These are phyloP conservation scores for Nomada ruficornis DNA, from an alignment of 2,888 invertebrate species.

Conservation along the genomic window DNA sequence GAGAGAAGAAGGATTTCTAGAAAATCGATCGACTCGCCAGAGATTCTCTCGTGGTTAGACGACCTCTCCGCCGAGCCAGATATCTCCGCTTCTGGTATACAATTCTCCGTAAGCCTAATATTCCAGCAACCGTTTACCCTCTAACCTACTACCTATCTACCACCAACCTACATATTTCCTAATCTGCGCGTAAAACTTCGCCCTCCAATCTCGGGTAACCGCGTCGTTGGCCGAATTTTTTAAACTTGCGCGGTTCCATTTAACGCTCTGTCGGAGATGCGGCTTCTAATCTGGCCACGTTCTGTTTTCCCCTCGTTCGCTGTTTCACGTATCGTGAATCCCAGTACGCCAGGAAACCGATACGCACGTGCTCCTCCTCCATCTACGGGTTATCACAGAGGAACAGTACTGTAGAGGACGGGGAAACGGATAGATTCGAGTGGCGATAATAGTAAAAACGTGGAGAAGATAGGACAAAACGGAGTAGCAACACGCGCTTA, in stretches of 20 bases:
- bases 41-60: background rate
- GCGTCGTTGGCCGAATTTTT: background rate
- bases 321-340: conserved; percentile 6
- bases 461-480: conserved; percentile 1
- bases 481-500: conserved; percentile 40
- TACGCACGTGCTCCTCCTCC: conserved; percentile 12
- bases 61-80: background rate
- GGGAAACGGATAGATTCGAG: background rate
- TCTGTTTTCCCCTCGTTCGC: background rate
- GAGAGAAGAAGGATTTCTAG: background rate
- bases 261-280: background rate
- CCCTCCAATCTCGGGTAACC: background rate
- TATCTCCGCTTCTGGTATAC: background rate
- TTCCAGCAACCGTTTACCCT: conserved; percentile 3
- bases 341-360: background rate
- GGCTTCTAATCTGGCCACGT: background rate
- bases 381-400: conserved; percentile 16
- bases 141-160: background rate
- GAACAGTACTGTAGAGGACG: background rate
- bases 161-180: background rate
- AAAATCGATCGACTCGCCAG: conserved; percentile 5
- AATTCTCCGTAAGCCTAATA: conserved; percentile 7
- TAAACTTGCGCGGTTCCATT: background rate
- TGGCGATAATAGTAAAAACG: background rate
- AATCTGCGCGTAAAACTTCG: conserved; percentile 8